Evolutionary conservation across 2,113 vertebrate species (phyloP).

Genomic region (Brachyhypopomus gauderio): DNA sequence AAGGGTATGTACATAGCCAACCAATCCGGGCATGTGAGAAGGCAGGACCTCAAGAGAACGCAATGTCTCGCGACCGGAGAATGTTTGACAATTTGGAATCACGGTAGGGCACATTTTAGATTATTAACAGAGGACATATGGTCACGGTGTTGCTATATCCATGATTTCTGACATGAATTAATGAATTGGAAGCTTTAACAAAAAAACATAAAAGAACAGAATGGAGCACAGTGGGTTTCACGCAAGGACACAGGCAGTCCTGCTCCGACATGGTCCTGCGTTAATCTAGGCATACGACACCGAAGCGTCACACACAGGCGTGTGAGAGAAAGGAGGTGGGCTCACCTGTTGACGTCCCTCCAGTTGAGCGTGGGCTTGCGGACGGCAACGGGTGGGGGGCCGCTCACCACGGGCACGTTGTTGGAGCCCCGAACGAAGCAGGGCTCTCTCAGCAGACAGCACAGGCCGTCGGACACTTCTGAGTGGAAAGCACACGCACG

Average conservation of each 20-base stretch:
- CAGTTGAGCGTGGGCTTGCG: constrained; percentile 71
- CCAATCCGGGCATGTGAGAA: no score
- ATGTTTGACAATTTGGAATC: no score
- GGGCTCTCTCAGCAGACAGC: constrained; percentile 73
- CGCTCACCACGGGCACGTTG: constrained; percentile 4
- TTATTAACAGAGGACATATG: no score
- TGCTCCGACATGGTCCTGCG: background rate
- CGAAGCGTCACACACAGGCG: background rate
- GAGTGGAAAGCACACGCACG: constrained; percentile 13
- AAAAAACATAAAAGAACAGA: no score
- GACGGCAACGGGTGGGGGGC: constrained; percentile 55
- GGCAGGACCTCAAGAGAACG: no score
- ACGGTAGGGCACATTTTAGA: no score
- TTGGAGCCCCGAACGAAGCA: constrained; percentile 59
- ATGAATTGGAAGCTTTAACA: no score
- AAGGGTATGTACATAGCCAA: background rate
- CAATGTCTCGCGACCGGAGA: no score
- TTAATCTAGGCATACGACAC: background rate
- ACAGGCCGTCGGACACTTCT: constrained; percentile 76
- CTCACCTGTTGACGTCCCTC: constrained; percentile 76
- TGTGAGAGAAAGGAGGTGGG: background rate
- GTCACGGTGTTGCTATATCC: no score
- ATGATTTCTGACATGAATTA: no score
- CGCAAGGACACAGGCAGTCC: no score
- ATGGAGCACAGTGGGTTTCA: no score